Evolutionary conservation across 64 coral and sea anemone genomes (phyloP), one percentile per base, ranked within the genome.

Genomic region (Dendronephthya gigantea): DNA sequence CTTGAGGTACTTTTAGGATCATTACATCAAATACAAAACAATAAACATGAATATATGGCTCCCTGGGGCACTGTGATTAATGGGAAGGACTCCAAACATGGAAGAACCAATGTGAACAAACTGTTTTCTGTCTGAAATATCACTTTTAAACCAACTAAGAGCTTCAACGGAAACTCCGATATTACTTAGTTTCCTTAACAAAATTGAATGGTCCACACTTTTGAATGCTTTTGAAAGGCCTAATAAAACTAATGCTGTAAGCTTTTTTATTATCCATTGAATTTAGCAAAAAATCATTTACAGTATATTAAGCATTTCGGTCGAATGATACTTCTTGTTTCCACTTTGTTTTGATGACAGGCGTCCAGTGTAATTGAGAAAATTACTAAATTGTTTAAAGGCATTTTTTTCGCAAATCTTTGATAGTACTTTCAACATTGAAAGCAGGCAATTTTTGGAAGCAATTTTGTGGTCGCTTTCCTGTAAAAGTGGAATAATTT

Each of bases 181-280:
- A n/a, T n/a, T n/a, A n/a, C n/a, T n/a, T 22, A 52, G 50, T 22
- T 52, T 52, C 13, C 23, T 12, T 52, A 52, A 52, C 13, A 52
- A 22, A 16, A 16, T 52, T 16, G 13, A 12, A 74, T 74, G 68
- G 68, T 35, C 30, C 19, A 74, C 30, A 28, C 68, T 74, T 16
- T 74, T 28, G 68, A 74, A 74, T 74, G 68, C 68, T 35, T 74
- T 74, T 27, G 68, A 74, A 11, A 74, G 32, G 68, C 30, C 68
- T 35, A 74, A 74, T 74, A 74, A 74, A 74, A 74, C 30, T 25
- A 74, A 35, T 74, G 68, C n/a, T 12, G n/a, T 74, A 16, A 35
- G 68, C 30, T 13, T 25, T 35, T 13, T 30, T 25, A 12, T 25
- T 74, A 35, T 74, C 30, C 30, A 74, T 25, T 30, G 68, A 25